Evolutionary conservation across 2,888 invertebrate species (phyloP).

Genomic region (Cephalotes varians): DNA sequence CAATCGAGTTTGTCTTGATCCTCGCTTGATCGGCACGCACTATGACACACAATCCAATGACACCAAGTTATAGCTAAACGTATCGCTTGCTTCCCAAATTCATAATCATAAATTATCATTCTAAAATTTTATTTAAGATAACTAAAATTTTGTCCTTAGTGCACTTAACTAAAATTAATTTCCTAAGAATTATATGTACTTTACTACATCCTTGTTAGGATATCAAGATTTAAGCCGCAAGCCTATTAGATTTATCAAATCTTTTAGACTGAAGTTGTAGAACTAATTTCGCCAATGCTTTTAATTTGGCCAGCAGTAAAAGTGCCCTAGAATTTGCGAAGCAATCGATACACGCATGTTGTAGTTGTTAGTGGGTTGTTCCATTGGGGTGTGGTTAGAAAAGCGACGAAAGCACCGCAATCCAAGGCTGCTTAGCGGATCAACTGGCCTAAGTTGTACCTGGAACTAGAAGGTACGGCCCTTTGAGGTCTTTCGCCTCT

Average conservation of each 20-base stretch:
- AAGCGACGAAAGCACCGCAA: conserved; percentile 64
- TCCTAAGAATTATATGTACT: background rate
- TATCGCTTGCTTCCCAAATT: conserved; percentile 44
- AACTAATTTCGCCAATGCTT: background rate
- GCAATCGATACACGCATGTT: conserved; percentile 38
- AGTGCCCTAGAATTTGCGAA: conserved; percentile 18
- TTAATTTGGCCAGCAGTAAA: background rate
- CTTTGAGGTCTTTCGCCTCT: conserved; percentile 86
- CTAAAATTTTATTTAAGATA: background rate
- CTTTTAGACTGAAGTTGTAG: background rate
- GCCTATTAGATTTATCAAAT: background rate
- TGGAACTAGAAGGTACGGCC: conserved; percentile 88
- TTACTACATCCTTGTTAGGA: too few relatives aligned
- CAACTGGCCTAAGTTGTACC: conserved; percentile 86
- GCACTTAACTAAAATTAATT: background rate
- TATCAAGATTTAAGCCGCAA: background rate
- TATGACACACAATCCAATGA: conserved; percentile 36
- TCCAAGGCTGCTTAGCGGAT: conserved; percentile 63
- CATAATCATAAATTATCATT: background rate
- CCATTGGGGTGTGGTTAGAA: conserved; percentile 44
- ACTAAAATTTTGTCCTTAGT: background rate
- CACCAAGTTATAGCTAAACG: conserved; percentile 35
- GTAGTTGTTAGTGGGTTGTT: conserved; percentile 46
- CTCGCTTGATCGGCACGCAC: conserved; percentile 38
- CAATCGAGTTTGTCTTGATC: conserved; percentile 35